Evolutionary conservation across 2,888 invertebrate genomes (phyloP).

Genomic region (Molanna angustata): DNA sequence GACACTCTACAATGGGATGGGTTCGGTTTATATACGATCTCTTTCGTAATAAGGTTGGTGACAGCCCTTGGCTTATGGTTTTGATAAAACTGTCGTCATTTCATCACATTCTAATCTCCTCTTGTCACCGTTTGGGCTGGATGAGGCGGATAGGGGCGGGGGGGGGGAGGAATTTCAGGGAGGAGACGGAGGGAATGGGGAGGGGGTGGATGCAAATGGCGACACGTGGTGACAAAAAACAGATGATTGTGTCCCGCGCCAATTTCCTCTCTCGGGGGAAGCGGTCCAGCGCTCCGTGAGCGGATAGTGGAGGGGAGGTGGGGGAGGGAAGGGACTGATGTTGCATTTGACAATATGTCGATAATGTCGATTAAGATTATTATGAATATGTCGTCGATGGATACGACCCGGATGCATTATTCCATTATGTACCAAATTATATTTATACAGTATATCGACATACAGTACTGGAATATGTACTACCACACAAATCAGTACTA

Average conservation of each 20-base stretch:
- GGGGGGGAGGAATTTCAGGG: too few relatives aligned
- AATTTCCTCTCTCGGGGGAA: conserved; percentile 28
- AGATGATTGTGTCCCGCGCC: conserved; percentile 18
- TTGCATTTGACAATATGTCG: neutral
- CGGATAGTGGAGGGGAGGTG: conserved; percentile 1
- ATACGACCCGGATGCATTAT: too few relatives aligned
- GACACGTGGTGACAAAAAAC: conserved; percentile 26
- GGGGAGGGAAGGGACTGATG: conserved; percentile 1
- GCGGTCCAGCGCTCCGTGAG: conserved; percentile 17
- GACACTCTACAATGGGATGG: too few relatives aligned
- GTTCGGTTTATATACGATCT: too few relatives aligned
- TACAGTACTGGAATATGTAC: too few relatives aligned
- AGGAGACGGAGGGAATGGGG: neutral
- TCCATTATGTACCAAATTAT: neutral
- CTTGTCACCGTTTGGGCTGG: too few relatives aligned
- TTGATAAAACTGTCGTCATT: neutral
- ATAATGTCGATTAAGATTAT: too few relatives aligned
- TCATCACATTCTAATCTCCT: conserved; percentile 3
- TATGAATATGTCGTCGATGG: too few relatives aligned
- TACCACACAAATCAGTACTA: too few relatives aligned
- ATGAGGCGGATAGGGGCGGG: neutral
- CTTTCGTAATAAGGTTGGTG: too few relatives aligned
- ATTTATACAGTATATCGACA: neutral
- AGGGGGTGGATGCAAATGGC: conserved; percentile 10
- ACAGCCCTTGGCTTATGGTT: too few relatives aligned